These are phyloP conservation scores for Drymonia ruficornis DNA, from an alignment of 2,888 invertebrate species.

Conservation along the genomic window DNA sequence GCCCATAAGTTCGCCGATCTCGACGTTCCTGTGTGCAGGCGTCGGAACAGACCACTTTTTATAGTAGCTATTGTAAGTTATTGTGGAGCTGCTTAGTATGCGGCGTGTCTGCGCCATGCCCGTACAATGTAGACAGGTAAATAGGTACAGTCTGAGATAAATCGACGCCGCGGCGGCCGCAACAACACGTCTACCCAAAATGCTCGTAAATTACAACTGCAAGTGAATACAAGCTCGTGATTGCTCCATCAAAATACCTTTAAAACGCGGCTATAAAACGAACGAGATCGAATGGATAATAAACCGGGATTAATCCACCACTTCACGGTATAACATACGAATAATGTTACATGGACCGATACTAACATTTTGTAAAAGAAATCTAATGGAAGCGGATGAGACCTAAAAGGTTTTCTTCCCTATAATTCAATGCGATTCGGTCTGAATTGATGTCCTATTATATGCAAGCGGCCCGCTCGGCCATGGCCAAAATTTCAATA, in stretches of 20 bases:
- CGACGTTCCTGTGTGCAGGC: slow-evolving; percentile 42
- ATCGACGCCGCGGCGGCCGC: slow-evolving; percentile 44
- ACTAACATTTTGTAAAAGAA: slow-evolving; percentile 15
- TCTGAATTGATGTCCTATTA: slow-evolving; percentile 72
- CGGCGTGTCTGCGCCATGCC: slow-evolving; percentile 50
- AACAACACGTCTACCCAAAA: slow-evolving; percentile 39
- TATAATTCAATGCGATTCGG: slow-evolving; percentile 55
- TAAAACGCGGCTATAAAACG: slow-evolving; percentile 49
- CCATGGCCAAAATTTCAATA: slow-evolving; percentile 80
- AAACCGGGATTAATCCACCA: slow-evolving; percentile 48
- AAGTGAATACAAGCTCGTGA: slow-evolving; percentile 45
- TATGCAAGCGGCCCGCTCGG: slow-evolving; percentile 66
- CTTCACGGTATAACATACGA: slow-evolving; percentile 53
- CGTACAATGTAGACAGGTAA: slow-evolving; percentile 63
- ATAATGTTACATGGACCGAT: slow-evolving; percentile 22
- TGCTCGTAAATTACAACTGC: slow-evolving; percentile 46
- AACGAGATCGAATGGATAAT: slow-evolving; percentile 55
- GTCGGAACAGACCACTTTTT: slow-evolving; percentile 58
- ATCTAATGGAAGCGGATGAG: slow-evolving; percentile 27
- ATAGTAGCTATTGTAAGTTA: slow-evolving; percentile 63
- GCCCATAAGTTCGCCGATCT: slow-evolving; percentile 39
- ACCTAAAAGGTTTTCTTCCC: slow-evolving; percentile 41
- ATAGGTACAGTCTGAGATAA: slow-evolving; percentile 54
- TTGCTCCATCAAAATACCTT: slow-evolving; percentile 45
- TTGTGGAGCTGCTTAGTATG: slow-evolving; percentile 67